These are phyloP conservation scores for Lamproptera curius DNA, from an alignment of 2,888 invertebrate genomes.

Conservation along the genomic window DNA sequence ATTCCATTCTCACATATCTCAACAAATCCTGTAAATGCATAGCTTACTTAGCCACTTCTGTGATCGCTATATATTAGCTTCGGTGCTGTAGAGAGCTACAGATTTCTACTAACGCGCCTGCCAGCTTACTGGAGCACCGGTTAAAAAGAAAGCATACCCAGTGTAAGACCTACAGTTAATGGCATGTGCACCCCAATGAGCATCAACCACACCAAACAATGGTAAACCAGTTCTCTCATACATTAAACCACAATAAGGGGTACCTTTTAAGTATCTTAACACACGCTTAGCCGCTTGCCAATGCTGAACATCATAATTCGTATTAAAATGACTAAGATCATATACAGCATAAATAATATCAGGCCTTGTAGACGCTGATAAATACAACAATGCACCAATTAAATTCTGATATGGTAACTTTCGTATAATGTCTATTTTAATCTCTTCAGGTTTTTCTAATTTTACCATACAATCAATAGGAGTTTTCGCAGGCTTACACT, in stretches of 20 bases:
- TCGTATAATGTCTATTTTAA: not conserved
- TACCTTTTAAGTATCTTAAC: slow-evolving; percentile 12
- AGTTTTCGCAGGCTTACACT: not conserved
- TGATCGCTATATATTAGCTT: slow-evolving; percentile 17
- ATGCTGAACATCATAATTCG: slow-evolving; percentile 1
- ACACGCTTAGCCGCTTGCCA: slow-evolving; percentile 14
- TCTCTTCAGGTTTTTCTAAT: not conserved
- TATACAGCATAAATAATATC: too few relatives aligned
- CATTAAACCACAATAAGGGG: too few relatives aligned
- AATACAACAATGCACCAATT: not conserved
- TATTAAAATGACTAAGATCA: slow-evolving; percentile 14
- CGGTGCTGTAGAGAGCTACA: slow-evolving; percentile 20
- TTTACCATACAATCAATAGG: not conserved
- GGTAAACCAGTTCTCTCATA: slow-evolving; percentile 14
- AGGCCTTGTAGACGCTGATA: not conserved
- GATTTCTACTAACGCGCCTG: slow-evolving; percentile 17
- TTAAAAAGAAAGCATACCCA: too few relatives aligned
- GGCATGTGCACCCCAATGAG: slow-evolving; percentile 16
- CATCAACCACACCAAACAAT: slow-evolving; percentile 25
- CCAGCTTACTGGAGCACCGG: slow-evolving; percentile 12
- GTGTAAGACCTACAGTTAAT: not conserved
- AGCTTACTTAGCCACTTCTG: too few relatives aligned
- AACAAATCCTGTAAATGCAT: too few relatives aligned
- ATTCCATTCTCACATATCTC: too few relatives aligned
- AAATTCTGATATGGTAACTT: not conserved